These are phyloP conservation scores for Stictonetta naevosa DNA, from an alignment of 2,113 vertebrate genomes.

Conservation along the genomic window DNA sequence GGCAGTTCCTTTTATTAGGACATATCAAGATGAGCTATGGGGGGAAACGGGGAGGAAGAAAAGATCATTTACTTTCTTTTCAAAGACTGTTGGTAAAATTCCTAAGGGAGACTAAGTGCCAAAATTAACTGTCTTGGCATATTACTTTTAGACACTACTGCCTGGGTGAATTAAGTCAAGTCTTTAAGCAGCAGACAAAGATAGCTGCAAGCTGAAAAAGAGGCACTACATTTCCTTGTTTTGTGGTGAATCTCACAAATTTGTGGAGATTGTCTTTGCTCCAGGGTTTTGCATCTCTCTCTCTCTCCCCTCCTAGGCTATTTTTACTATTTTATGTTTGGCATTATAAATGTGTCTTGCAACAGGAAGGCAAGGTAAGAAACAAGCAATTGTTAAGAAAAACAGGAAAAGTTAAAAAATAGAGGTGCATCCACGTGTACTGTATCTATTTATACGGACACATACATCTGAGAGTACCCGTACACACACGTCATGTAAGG, in stretches of 20 bases:
- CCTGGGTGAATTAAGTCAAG: conserved; percentile 74
- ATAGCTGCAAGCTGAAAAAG: conserved; percentile 57
- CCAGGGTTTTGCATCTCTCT: background rate
- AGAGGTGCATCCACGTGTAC: background rate
- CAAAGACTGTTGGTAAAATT: conserved; percentile 76
- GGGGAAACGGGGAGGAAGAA: conserved; percentile 33
- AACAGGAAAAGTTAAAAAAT: conserved; percentile 19
- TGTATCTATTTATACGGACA: background rate
- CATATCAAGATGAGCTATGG: conserved; percentile 54
- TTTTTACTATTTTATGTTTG: conserved; percentile 49
- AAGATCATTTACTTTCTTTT: conserved; percentile 71
- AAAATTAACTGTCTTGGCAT: conserved; percentile 76
- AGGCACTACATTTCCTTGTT: conserved; percentile 30
- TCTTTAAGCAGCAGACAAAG: conserved; percentile 61
- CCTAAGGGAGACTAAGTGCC: conserved; percentile 74
- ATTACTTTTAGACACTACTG: conserved; percentile 70
- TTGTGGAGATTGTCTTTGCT: conserved; percentile 49
- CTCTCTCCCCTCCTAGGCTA: conserved; percentile 18
- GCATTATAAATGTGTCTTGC: conserved; percentile 36
- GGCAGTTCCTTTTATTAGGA: conserved; percentile 29
- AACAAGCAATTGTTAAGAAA: conserved; percentile 31
- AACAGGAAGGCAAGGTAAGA: conserved; percentile 30
- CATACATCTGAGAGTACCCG: conserved; percentile 14
- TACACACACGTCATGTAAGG: conserved; percentile 3
- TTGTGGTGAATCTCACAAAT: conserved; percentile 45